Percentiles rank a stretch among this genome's conserved stretches.
phyloP scores from a whole-genome alignment of 2,113 vertebrate genomes.

The Saguinus imperator region DNA sequence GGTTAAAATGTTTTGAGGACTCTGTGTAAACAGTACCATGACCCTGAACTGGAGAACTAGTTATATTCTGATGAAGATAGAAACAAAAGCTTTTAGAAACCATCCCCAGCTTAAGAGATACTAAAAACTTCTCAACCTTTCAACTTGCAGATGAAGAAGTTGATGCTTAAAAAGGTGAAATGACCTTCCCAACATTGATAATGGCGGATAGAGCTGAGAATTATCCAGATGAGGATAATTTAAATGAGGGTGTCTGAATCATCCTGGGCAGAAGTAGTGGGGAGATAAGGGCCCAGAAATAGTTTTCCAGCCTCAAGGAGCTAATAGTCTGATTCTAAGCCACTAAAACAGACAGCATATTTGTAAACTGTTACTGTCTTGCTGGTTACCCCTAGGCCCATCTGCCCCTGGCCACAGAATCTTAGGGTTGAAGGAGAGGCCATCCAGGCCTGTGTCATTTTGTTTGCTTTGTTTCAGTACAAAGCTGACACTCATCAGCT shows the following conservation, averaged over 20 bases:
- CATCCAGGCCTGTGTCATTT: not conserved
- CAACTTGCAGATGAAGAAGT: slow-evolving; percentile 19
- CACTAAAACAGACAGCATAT: slow-evolving; percentile 3
- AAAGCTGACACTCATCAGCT: slow-evolving; percentile 48
- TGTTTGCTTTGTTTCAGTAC: slow-evolving; percentile 37
- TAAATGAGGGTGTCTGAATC: not conserved
- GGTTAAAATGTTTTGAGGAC: not conserved
- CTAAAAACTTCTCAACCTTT: slow-evolving; percentile 13
- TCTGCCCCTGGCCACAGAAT: not conserved
- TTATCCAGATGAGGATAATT: not conserved
- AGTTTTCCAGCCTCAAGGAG: not conserved
- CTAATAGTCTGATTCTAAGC: not conserved
- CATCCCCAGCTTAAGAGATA: not conserved
- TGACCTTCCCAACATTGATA: not conserved
- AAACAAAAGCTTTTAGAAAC: slow-evolving; percentile 23
- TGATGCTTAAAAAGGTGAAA: not conserved
- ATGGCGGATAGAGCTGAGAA: not conserved
- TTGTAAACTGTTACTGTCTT: not conserved
- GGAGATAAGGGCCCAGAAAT: not conserved
- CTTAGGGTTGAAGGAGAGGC: slow-evolving; percentile 1
- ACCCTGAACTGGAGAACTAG: not conserved
- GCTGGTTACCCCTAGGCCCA: not conserved
- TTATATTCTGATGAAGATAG: not conserved
- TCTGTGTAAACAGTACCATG: not conserved
- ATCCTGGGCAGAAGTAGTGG: not conserved